Percentiles rank a stretch among this genome's conserved stretches.
phyloP scores from a whole-genome alignment of 2,797 vertebrate genomes.

The Esox lucius region DNA sequence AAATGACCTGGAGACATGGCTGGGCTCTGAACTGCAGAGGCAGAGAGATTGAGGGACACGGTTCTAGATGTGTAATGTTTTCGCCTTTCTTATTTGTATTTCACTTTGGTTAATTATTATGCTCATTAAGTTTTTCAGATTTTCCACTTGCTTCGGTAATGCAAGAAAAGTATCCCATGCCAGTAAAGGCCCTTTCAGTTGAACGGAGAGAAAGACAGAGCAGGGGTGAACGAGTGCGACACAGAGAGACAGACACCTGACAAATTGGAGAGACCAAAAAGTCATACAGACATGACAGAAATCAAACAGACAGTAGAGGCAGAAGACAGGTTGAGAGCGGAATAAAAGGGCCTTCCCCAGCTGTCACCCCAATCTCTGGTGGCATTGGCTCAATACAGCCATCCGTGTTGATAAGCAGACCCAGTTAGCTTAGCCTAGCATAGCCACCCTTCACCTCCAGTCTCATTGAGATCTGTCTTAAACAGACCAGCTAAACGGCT shows the following conservation, averaged over 20 bases:
- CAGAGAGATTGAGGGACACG: conserved; percentile 47
- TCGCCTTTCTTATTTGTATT: conserved; percentile 14
- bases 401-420: conserved; percentile 55
- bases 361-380: conserved; percentile 65
- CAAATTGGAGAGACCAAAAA: too few species aligned
- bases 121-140: too few species aligned
- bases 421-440: conserved; percentile 42
- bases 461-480: neutral
- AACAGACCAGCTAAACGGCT: neutral
- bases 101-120: conserved; percentile 56
- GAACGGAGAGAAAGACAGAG: too few species aligned
- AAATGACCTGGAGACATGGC: conserved; percentile 59
- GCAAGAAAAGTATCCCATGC: too few species aligned
- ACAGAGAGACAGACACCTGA: conserved; percentile 19
- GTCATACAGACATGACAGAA: too few species aligned
- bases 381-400: conserved; percentile 54
- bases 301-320: too few species aligned
- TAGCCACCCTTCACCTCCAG: conserved; percentile 13
- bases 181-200: too few species aligned
- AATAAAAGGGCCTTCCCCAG: conserved; percentile 11
- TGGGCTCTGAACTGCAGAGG: conserved; percentile 35
- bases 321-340: too few species aligned
- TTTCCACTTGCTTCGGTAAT: too few species aligned
- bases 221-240: too few species aligned
- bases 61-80: neutral